Base-by-base conservation (phyloP, 2,797 vertebrate species). In the Smutsia temminckii region DNA sequence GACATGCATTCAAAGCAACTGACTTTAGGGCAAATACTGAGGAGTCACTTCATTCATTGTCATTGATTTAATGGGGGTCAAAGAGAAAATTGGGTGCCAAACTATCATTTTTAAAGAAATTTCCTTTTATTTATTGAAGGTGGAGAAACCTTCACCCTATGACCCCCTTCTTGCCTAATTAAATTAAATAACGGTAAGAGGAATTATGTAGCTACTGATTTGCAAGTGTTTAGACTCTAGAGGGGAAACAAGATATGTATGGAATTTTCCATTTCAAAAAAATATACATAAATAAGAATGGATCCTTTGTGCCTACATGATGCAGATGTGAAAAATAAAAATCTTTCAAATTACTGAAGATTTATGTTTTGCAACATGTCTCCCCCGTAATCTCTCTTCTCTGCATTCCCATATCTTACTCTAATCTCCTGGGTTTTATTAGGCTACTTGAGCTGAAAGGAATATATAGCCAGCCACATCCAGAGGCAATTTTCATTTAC, bases 1-100 rank as follows among this genome's bases (percentile, higher is more conserved):
- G 91, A 86, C 83, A 93, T 71, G 46, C 6, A 1, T 97, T 95
- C 90, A 97, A 98, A 97, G 85, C 25, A 96, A 97, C 59, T 61
- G 61, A 94, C 85, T 97, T 88, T 51, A 89, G 0, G 79, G 32
- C 69, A 97, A 96, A 97, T 95, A 59, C 72, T 90, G 72, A 75
- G 81, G 85, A 95, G 84, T 96, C 71, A 71, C 80, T 96, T 96
- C 83, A 23, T 94, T 94, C 72, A 46, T 87, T 94, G 81, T 34
- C 93, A 94, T n/a, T 97, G 94, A 97, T 96, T 96, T 97, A 93
- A 17, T 8, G 4, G 12, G 42, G 53, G 96, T 88, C 96, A 96
- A 66, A 97, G 97, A 95, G 87, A 95, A 85, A 96, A 93, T 77
- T 80, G 37, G 88, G 29, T 95, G 63, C 46, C 63, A 86, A 95